A percentile compares a stretch with the other conserved stretches of the same genome.
These are phyloP conservation scores for Ophion slaviceki DNA, from an alignment of 2,888 invertebrate genomes.

Conservation along the genomic window DNA sequence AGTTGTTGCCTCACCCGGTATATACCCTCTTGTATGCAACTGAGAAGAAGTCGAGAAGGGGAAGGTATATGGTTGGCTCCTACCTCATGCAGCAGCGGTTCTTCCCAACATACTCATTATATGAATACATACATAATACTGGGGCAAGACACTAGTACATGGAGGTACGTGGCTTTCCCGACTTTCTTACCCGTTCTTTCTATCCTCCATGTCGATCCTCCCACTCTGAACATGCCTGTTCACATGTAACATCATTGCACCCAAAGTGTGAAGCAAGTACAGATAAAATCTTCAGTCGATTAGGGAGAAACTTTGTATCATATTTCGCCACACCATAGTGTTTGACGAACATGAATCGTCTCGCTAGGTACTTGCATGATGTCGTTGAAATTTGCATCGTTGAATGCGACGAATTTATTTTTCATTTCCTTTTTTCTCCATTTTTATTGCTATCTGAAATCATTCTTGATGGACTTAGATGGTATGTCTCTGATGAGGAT, in stretches of 20 bases:
- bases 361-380: no score
- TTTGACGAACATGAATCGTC: not conserved
- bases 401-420: no score
- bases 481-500: no score
- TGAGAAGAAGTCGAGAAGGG: conserved; percentile 34
- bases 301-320: conserved; percentile 54
- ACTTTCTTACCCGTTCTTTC: conserved; percentile 43
- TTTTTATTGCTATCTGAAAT: no score
- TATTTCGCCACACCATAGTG: conserved; percentile 28
- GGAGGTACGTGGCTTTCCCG: conserved; percentile 51
- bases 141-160: conserved; percentile 23
- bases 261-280: conserved; percentile 50
- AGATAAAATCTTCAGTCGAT: conserved; percentile 56
- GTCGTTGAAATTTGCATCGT: no score
- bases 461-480: no score
- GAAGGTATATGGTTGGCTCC: conserved; percentile 28
- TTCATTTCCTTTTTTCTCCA: no score
- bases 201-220: conserved; percentile 22
- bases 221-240: not conserved
- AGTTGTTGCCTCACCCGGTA: no score
- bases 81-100: conserved; percentile 19
- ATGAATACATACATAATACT: conserved; percentile 18
- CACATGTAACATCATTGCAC: conserved; percentile 56
- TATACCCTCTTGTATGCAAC: conserved; percentile 15
- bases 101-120: conserved; percentile 34